Base-by-base conservation (phyloP, 2,888 invertebrate genomes). In the Conomelus anceps region DNA sequence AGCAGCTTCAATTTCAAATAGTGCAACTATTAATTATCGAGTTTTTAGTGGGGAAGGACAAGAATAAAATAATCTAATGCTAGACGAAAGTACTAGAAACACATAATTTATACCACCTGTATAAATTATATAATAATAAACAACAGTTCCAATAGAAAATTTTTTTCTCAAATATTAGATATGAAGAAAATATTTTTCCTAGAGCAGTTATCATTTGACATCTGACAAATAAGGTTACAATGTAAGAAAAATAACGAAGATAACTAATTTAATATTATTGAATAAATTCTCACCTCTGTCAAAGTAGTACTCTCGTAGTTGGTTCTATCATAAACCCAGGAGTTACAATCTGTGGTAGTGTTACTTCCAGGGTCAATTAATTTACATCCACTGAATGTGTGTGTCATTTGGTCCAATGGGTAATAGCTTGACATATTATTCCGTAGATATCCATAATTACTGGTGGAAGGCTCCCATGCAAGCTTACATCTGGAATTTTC, bases 291-390 rank as follows among this genome's bases (percentile, higher is more conserved):
- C 93, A 95, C 95, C 93, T 96, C 96, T 86, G 95, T 95, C 26
- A 96, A 95, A 22, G 95, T 95, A 91, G 95, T 96, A 91, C 95
- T 95, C 91, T 94, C 92, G 92, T 95, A 96, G 91, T 93, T 94
- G 85, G 94, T 94, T 89, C 93, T 93, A 92, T 96, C 95, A 92
- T 95, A 96, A 23, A 96, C 94, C 92, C 94, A 96, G 85, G 93
- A 91, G 63, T 94, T 93, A 92, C 96, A 96, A 22, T 91, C 85
- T 20, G 93, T 91, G 11, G 92, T 92, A 0, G 92, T 90, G 7
- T 92, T 92, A 41, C 93, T 92, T 90, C 94, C 93, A 17, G 94
- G 92, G 91, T 94, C 93, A 85, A 94, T 93, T 90, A 94, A 93
- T 29, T 92, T 91, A 92, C 96, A 96, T 24, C 94, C 93, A 7